phyloP scores from a whole-genome alignment of 2,888 invertebrate species.

The Stenotaenia linearis region DNA sequence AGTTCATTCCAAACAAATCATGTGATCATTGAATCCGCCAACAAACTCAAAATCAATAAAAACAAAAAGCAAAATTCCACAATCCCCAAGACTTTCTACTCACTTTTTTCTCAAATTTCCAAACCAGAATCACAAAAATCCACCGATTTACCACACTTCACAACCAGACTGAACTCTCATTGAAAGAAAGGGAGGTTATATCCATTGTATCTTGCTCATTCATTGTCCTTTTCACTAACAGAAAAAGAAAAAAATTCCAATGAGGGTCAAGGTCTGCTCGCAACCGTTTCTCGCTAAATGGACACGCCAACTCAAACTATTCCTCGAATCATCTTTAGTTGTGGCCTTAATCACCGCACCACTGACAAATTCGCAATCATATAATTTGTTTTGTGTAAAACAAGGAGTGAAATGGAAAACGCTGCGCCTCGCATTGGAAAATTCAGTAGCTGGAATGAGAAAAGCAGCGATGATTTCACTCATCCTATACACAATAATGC shows the following conservation, averaged over 20 bases:
- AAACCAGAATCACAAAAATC: background rate
- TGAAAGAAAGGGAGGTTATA: background rate
- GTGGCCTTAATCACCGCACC: background rate
- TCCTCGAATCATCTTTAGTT: background rate
- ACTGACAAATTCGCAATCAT: background rate
- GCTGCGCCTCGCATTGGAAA: background rate
- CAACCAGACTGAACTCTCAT: background rate
- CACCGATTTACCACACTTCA: background rate
- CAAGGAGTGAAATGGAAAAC: background rate
- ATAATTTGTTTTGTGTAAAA: background rate
- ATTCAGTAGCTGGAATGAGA: background rate
- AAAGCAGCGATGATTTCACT: background rate
- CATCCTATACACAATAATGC: background rate
- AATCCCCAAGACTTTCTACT: too few relatives aligned
- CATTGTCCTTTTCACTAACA: background rate
- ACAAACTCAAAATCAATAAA: background rate
- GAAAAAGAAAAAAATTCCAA: background rate
- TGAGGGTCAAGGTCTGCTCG: background rate
- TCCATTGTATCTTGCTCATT: background rate
- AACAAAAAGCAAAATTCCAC: background rate
- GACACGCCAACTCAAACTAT: background rate
- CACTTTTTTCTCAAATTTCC: background rate
- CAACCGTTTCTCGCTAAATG: background rate
- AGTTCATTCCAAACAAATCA: background rate
- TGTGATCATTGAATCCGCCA: background rate